Evolutionary conservation across 2,888 invertebrate genomes (phyloP).

Genomic region (Panopea generosa): DNA sequence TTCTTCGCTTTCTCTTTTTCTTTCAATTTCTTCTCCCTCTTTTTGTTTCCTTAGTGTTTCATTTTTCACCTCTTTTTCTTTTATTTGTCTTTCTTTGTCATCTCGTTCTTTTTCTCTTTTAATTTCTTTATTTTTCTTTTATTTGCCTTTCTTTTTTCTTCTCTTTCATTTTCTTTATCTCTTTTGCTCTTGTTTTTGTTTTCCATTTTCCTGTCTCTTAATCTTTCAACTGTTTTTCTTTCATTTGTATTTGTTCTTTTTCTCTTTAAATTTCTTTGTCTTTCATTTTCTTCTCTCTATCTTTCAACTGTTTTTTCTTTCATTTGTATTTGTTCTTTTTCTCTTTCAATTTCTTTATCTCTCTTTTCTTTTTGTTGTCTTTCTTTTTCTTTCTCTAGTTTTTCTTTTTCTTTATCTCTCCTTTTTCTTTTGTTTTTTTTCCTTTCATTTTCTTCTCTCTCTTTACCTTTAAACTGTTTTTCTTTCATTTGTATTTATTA

Average conservation of each 20-base stretch:
- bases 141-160: neutral
- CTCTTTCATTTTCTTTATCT: neutral
- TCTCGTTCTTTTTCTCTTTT: neutral
- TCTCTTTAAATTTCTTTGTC: neutral
- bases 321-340: too few relatives aligned
- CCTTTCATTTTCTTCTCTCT: neutral
- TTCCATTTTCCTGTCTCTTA: neutral
- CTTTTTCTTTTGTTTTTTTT: neutral
- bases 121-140: neutral
- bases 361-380: too few relatives aligned
- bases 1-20: too few relatives aligned
- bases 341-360: too few relatives aligned
- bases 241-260: too few relatives aligned
- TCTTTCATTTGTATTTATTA: neutral
- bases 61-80: too few relatives aligned
- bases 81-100: too few relatives aligned
- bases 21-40: too few relatives aligned
- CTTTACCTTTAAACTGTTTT: neutral
- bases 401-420: neutral
- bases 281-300: conserved; percentile 1
- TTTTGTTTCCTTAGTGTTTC: too few relatives aligned
- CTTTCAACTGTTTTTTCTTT: too few relatives aligned
- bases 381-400: too few relatives aligned
- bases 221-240: too few relatives aligned
- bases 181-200: neutral